Base-by-base conservation (phyloP, 2,888 invertebrate genomes). In the Ornithoptera alexandrae region DNA sequence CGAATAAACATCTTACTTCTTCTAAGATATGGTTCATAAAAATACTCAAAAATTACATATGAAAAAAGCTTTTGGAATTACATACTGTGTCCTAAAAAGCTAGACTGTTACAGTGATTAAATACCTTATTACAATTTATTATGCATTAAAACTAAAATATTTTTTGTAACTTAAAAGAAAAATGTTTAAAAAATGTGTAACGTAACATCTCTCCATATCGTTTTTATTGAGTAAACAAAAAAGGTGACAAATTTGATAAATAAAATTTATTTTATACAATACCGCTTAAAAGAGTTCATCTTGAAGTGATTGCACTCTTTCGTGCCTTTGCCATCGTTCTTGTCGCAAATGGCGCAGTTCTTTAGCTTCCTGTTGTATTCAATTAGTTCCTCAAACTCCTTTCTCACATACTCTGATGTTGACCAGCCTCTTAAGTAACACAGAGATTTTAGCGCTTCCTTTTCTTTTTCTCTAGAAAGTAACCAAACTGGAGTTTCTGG, bases 401-500 rank as follows among this genome's bases (percentile, higher is more conserved):
- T 86, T n/a, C 83, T 82, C 1, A 94, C 93, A 22, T 87, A 86
- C 2, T 92, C 88, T 5, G 87, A 81, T 0, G 85, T 78, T 0
- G 93, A 92, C 93, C 93, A 94, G 0, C 94, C 94, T 3, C 94
- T 88, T 6, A 94, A 86, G 83, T 92, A 93, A 73, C 93, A 89
- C 0, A 94, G 80, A 0, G 94, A 90, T 72, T 88, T 89, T 12
- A 92, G 75, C 0, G 94, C 94, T 7, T 94, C 93, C 39, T 91
- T 88, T 56, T 89, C 87, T 61, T 89, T 83, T 5, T 93, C 90
- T 76, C 88, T 89, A 0, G 92, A 88, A 64, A 94, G 74, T 4
- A 94, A 80, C 94, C 94, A 94, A 20, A 93, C 85, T 36, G 94
- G 94, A 0, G 94, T 93, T 80, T 94, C 94, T 18, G 94, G 94